Evolutionary conservation across 2,113 vertebrate genomes (phyloP).

Genomic region (Bubo scandiacus): DNA sequence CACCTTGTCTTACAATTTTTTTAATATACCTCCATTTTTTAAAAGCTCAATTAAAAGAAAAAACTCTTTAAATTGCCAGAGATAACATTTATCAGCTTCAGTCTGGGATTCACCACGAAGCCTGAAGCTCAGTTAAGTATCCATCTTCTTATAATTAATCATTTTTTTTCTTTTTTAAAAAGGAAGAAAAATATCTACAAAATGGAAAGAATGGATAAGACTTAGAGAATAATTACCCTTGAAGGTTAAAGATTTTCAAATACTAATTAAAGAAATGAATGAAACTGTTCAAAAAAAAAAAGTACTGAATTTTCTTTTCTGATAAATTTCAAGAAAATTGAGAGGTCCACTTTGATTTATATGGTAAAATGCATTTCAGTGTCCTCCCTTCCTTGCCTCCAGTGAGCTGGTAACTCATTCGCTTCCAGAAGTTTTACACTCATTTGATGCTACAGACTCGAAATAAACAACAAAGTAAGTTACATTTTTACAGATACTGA

Average conservation of each 20-base stretch:
- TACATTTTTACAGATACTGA: neutral
- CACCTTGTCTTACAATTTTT: neutral
- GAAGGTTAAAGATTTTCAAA: conserved; percentile 38
- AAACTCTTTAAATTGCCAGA: neutral
- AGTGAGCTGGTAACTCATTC: neutral
- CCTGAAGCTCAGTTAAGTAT: conserved; percentile 15
- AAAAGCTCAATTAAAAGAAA: conserved; percentile 21
- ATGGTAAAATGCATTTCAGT: neutral
- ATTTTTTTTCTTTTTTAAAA: neutral
- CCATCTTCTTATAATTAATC: conserved; percentile 58
- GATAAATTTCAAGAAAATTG: conserved; percentile 11
- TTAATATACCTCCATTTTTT: neutral
- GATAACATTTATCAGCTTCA: conserved; percentile 38
- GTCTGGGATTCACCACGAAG: neutral
- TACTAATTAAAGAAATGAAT: conserved; percentile 44
- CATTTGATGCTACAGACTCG: neutral
- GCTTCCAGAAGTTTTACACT: neutral
- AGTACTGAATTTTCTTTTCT: neutral
- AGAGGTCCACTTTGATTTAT: neutral
- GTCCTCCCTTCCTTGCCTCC: neutral
- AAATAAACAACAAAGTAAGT: neutral
- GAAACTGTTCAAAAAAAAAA: neutral
- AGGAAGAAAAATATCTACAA: conserved; percentile 26
- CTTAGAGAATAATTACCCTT: conserved; percentile 23
- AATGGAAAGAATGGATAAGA: conserved; percentile 8